A percentile compares a stretch with the other conserved stretches of the same genome.
phyloP scores from a whole-genome alignment of 1,140 invertebrate species.

The Choristoneura fumiferana region DNA sequence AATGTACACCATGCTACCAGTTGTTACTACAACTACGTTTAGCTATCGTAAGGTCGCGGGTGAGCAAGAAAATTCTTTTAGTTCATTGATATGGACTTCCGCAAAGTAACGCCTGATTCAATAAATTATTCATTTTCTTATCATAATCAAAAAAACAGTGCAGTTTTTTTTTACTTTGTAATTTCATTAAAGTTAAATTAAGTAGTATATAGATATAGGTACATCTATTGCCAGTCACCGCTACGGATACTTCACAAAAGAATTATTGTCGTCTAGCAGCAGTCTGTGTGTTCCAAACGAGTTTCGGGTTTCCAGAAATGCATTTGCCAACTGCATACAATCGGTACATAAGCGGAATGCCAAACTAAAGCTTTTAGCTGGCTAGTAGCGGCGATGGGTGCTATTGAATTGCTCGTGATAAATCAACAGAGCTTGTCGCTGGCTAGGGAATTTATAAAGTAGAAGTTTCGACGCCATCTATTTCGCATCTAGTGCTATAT shows the following conservation, averaged over 20 bases:
- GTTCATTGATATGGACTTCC: too few species aligned
- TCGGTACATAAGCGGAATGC: conserved; percentile 14
- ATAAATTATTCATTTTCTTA: too few species aligned
- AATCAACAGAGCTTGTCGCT: conserved; percentile 18
- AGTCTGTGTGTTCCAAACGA: not conserved
- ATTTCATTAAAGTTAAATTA: too few species aligned
- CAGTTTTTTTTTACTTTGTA: too few species aligned
- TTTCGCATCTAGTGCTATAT: conserved; percentile 10
- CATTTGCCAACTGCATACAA: conserved; percentile 17
- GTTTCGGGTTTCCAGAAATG: conserved; percentile 9
- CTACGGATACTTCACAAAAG: not conserved
- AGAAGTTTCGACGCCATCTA: conserved; percentile 17
- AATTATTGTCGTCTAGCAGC: conserved; percentile 3
- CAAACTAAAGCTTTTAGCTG: conserved; percentile 18
- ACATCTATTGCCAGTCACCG: too few species aligned
- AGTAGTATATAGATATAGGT: too few species aligned
- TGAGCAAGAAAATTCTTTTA: too few species aligned
- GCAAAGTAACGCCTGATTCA: too few species aligned
- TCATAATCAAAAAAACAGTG: too few species aligned
- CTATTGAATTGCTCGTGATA: conserved; percentile 17
- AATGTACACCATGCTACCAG: too few species aligned
- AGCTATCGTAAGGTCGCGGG: too few species aligned
- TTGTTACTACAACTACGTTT: too few species aligned
- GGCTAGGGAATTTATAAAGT: conserved; percentile 6
- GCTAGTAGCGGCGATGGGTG: conserved; percentile 10